Conservation (phyloP, 2,113 vertebrate species). For the Apodemus speciosus region DNA sequence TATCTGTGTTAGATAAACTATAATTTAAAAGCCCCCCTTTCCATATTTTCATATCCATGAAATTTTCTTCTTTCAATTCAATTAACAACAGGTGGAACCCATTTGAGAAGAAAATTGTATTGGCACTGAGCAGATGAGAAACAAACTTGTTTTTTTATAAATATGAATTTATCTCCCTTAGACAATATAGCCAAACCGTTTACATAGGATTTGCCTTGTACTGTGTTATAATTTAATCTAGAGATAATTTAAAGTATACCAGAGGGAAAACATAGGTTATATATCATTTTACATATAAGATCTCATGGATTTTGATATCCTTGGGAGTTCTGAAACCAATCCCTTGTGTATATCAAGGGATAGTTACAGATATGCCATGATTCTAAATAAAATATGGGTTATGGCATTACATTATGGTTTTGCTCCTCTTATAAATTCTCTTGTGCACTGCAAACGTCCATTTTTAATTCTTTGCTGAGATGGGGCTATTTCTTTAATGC, state of each 20-base stretch:
- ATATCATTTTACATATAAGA: not conserved
- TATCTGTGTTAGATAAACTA: not conserved
- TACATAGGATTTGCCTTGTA: not conserved
- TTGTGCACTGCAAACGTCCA: not conserved
- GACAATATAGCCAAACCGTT: not conserved
- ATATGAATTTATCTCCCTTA: not conserved
- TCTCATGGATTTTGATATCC: not conserved
- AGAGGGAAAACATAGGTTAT: not conserved
- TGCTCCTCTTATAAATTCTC: not conserved
- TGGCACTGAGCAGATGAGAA: not conserved
- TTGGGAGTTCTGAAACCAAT: not conserved
- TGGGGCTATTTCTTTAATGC: not conserved
- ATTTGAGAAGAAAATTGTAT: not conserved
- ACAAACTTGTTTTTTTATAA: not conserved
- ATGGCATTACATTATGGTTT: not conserved
- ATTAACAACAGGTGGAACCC: not conserved
- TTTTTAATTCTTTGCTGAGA: not conserved
- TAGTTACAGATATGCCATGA: not conserved
- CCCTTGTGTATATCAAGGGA: not conserved
- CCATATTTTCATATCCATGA: not conserved
- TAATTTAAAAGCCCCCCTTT: not conserved
- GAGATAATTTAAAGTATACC: not conserved
- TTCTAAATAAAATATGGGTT: not conserved
- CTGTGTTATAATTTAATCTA: not conserved
- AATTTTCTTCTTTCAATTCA: not conserved